Conservation (phyloP, 1,140 invertebrate genomes). For the Papilio aristodemus region DNA sequence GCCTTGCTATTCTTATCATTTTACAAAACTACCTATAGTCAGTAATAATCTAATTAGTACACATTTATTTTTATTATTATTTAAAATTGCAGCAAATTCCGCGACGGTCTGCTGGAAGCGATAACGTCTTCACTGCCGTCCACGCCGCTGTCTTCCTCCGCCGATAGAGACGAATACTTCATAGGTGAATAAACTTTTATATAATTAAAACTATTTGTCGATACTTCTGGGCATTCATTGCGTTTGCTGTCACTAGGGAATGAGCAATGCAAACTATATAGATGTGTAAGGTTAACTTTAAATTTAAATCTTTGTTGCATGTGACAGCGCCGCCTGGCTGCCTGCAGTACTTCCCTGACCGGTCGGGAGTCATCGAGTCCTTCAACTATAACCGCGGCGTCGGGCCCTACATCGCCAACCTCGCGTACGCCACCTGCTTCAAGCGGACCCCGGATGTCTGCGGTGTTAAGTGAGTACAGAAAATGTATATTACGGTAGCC, state of each 20-base stretch:
- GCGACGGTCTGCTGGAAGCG: slow-evolving; percentile 66
- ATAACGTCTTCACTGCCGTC: slow-evolving; percentile 64
- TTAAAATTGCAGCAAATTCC: slow-evolving; percentile 58
- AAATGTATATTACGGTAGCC: slow-evolving; percentile 15
- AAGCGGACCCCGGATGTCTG: slow-evolving; percentile 69
- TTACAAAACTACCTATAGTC: too few species aligned
- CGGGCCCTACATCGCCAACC: slow-evolving; percentile 69
- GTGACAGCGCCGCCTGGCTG: slow-evolving; percentile 82
- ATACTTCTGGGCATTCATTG: too few species aligned
- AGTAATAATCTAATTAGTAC: too few species aligned
- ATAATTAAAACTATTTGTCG: too few species aligned
- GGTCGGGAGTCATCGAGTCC: slow-evolving; percentile 80
- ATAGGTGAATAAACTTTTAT: slow-evolving; percentile 58
- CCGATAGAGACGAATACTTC: slow-evolving; percentile 71
- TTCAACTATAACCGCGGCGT: slow-evolving; percentile 82
- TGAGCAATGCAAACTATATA: background rate
- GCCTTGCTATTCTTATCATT: too few species aligned
- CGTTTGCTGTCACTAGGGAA: too few species aligned
- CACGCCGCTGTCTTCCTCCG: slow-evolving; percentile 57
- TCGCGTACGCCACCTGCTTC: slow-evolving; percentile 77
- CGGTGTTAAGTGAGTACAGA: slow-evolving; percentile 74
- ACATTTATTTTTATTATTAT: background rate
- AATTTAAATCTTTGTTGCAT: slow-evolving; percentile 8
- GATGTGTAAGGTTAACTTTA: background rate
- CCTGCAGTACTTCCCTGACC: slow-evolving; percentile 83